Evolutionary conservation across 2,888 invertebrate species (phyloP).

Genomic region (Rotaria sp.): DNA sequence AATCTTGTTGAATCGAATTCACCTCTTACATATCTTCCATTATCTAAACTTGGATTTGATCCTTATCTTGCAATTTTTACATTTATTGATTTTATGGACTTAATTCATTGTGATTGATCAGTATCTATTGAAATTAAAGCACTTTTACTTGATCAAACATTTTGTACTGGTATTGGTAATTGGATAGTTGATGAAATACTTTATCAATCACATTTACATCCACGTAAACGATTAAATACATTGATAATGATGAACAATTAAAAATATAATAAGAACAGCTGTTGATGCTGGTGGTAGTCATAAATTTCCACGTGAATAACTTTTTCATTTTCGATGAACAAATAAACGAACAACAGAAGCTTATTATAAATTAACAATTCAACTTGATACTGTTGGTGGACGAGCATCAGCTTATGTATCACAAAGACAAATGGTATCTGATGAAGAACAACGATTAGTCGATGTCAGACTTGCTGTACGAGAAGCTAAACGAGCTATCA

Average conservation of each 20-base stretch:
- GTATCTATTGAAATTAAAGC: neutral
- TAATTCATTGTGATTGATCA: neutral
- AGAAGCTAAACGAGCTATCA: neutral
- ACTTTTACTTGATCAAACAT: slow-evolving; percentile 9
- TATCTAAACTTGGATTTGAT: slow-evolving; percentile 23
- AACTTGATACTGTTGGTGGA: slow-evolving; percentile 4
- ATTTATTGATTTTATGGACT: neutral
- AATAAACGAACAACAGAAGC: neutral
- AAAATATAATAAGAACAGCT: neutral
- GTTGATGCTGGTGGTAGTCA: slow-evolving; percentile 15
- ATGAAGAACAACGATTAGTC: neutral
- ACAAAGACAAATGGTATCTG: neutral
- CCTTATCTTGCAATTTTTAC: neutral
- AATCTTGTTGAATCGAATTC: neutral
- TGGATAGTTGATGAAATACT: slow-evolving; percentile 24
- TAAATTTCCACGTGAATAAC: neutral
- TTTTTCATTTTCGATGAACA: slow-evolving; percentile 12
- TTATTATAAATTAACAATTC: neutral
- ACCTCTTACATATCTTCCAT: neutral
- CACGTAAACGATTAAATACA: slow-evolving; percentile 8
- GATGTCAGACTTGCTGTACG: neutral
- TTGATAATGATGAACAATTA: neutral
- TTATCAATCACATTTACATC: slow-evolving; percentile 17
- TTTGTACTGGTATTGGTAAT: slow-evolving; percentile 21
- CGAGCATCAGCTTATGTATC: slow-evolving; percentile 9